Conservation (phyloP, 1,140 invertebrate genomes). For the Ptiloglossa arizonensis region DNA sequence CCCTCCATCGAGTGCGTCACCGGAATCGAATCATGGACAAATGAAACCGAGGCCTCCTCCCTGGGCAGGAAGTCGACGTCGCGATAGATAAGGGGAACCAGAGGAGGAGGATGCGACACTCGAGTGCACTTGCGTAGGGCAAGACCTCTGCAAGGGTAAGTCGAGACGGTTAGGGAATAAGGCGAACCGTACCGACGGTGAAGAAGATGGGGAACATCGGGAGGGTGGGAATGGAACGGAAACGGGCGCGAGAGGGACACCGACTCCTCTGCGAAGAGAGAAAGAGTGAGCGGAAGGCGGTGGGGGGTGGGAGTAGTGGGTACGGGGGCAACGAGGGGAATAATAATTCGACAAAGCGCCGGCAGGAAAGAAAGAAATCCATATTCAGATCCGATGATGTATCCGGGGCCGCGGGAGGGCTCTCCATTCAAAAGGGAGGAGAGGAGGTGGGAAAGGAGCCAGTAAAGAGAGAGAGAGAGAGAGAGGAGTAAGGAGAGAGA, state of each 20-base stretch:
- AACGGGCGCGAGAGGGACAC: neutral
- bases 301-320: neutral
- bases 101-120: constrained; percentile 6
- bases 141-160: constrained; percentile 26
- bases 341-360: constrained; percentile 72
- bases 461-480: constrained; percentile 15
- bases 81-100: neutral
- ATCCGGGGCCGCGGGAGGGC: constrained; percentile 54
- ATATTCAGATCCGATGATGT: constrained; percentile 74
- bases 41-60: neutral
- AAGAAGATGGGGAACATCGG: neutral
- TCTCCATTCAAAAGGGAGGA: constrained; percentile 33
- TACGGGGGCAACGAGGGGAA: constrained; percentile 40
- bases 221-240: neutral
- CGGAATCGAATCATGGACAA: constrained; percentile 15
- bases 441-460: neutral
- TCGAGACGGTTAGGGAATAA: constrained; percentile 40
- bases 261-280: too few species aligned
- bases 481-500: constrained; percentile 2
- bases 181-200: neutral
- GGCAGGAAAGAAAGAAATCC: constrained; percentile 71
- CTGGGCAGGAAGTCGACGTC: constrained; percentile 30
- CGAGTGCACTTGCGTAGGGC: constrained; percentile 14
- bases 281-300: neutral
- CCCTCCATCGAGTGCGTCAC: neutral